A percentile compares a stretch with the other conserved stretches of the same genome.
Conservation (phyloP, 1,140 invertebrate species). For the Himalopsyche phryganea region DNA sequence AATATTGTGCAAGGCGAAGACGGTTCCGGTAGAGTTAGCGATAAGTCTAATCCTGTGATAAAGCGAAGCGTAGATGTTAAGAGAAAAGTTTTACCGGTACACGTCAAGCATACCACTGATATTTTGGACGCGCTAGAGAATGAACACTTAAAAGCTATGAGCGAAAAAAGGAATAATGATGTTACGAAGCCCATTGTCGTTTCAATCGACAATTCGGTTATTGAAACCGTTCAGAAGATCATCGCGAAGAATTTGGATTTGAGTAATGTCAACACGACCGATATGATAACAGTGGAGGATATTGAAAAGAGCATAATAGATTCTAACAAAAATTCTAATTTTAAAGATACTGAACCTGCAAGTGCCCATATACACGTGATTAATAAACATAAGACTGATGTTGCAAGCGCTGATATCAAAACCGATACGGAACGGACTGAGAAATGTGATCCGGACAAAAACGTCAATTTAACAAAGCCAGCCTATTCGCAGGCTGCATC, state of each 20-base stretch:
- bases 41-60: slow-evolving; percentile 21
- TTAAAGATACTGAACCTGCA: no score
- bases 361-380: slow-evolving; percentile 14
- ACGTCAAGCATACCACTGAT: slow-evolving; percentile 40
- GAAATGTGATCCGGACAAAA: background rate
- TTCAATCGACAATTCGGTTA: slow-evolving; percentile 19
- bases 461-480: slow-evolving; percentile 36
- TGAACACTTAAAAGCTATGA: slow-evolving; percentile 38
- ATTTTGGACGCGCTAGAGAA: slow-evolving; percentile 48
- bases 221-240: slow-evolving; percentile 37
- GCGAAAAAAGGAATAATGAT: slow-evolving; percentile 24
- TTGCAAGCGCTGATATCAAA: no score
- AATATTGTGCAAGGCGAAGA: slow-evolving; percentile 16
- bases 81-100: slow-evolving; percentile 33
- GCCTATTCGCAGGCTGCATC: slow-evolving; percentile 51
- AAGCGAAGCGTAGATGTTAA: slow-evolving; percentile 29
- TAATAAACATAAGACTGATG: slow-evolving; percentile 33
- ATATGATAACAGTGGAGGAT: no score
- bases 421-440: slow-evolving; percentile 17
- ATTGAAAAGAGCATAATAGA: no score
- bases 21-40: slow-evolving; percentile 14
- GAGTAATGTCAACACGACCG: no score
- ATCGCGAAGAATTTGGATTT: no score
- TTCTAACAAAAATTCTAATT: no score
- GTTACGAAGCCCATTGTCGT: background rate